These are phyloP conservation scores for Asarcornis scutulata DNA, from an alignment of 2,113 vertebrate species.

Conservation along the genomic window DNA sequence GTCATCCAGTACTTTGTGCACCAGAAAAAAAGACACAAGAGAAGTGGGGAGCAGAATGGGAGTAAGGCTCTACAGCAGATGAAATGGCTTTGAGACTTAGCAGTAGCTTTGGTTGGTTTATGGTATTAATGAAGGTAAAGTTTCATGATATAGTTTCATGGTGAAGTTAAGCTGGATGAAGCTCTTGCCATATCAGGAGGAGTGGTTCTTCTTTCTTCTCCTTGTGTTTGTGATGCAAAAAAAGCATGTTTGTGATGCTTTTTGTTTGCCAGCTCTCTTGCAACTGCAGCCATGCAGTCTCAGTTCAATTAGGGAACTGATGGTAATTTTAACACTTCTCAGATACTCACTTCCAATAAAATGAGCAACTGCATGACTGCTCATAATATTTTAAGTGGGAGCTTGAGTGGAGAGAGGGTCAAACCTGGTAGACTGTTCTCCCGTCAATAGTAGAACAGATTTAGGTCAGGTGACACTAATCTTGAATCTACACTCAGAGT, in stretches of 20 bases:
- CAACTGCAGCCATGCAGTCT: neutral
- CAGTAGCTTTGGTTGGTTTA: fast-evolving
- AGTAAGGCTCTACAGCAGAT: neutral
- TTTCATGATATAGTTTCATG: neutral
- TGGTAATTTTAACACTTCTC: neutral
- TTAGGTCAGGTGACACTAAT: neutral
- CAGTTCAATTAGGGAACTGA: neutral
- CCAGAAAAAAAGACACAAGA: neutral
- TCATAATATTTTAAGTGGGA: fast-evolving
- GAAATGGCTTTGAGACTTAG: neutral
- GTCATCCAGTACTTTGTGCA: neutral
- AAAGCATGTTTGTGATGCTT: neutral
- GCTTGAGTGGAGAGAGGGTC: neutral
- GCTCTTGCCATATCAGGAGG: neutral
- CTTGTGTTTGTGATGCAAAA: neutral
- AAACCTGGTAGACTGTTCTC: neutral
- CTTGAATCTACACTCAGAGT: neutral
- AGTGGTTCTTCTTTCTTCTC: neutral
- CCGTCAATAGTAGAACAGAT: neutral
- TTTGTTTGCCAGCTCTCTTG: neutral
- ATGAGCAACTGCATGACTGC: neutral
- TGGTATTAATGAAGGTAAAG: neutral
- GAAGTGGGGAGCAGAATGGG: neutral
- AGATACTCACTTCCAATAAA: neutral
- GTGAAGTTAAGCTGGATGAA: neutral